phyloP scores from a whole-genome alignment of 1,140 invertebrate species.

The Lepidurus apus region DNA sequence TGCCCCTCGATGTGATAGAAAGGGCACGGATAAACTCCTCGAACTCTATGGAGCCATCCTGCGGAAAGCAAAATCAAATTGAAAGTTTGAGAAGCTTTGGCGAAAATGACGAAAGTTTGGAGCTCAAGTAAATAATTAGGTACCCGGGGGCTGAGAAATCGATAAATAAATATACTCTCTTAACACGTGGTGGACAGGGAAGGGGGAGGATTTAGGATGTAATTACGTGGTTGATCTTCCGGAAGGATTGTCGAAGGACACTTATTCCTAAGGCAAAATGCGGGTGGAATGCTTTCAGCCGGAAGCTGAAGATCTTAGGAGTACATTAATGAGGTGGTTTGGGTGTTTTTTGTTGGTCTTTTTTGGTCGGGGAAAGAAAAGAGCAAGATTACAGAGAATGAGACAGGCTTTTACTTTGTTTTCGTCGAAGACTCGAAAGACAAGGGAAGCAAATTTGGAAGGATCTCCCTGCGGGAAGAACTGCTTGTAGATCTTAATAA shows the following conservation, averaged over 20 bases:
- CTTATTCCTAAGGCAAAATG: not conserved
- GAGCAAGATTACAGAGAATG: not conserved
- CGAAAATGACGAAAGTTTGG: not conserved
- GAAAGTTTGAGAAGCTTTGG: not conserved
- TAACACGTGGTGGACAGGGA: not conserved
- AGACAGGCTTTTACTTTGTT: conserved; percentile 76
- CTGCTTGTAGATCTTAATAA: conserved; percentile 98
- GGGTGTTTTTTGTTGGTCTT: not conserved
- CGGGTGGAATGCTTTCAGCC: not conserved
- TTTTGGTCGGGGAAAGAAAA: not conserved
- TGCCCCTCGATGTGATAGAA: conserved; percentile 91
- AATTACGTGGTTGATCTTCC: conserved; percentile 5
- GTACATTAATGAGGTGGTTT: no score
- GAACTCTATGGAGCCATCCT: conserved; percentile 97
- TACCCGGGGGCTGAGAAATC: not conserved
- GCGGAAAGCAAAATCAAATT: conserved; percentile 38
- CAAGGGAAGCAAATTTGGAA: conserved; percentile 91
- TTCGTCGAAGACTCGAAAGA: conserved; percentile 97
- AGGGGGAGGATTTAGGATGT: not conserved
- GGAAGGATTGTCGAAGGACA: not conserved
- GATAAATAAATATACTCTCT: not conserved
- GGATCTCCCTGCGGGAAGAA: conserved; percentile 98
- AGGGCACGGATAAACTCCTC: conserved; percentile 94
- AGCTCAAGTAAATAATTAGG: not conserved
- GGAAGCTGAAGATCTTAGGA: no score